These are phyloP conservation scores for Labeo catla DNA, from an alignment of 2,113 vertebrate species.

Conservation along the genomic window DNA sequence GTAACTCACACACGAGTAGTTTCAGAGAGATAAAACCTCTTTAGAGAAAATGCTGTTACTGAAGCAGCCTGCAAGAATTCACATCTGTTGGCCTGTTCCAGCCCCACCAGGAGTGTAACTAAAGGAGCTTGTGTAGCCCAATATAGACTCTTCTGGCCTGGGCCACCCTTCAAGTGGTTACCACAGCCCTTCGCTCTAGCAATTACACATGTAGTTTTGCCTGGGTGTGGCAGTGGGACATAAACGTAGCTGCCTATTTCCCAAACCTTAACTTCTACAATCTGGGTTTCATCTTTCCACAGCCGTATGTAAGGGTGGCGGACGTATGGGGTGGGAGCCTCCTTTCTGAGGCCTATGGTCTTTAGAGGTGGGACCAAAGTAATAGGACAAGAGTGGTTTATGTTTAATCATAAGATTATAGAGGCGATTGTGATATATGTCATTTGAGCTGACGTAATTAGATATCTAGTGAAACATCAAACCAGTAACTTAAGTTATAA, in stretches of 20 bases:
- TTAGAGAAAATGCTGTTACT: background rate
- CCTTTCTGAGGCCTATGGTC: slow-evolving; percentile 11
- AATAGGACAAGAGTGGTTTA: background rate
- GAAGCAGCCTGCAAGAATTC: background rate
- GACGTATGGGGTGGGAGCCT: background rate
- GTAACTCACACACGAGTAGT: background rate
- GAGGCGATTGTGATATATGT: background rate
- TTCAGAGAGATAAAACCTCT: background rate
- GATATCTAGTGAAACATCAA: background rate
- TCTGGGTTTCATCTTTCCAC: slow-evolving; percentile 45
- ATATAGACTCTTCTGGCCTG: slow-evolving; percentile 60
- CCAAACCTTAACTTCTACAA: slow-evolving; percentile 65
- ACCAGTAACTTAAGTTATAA: background rate
- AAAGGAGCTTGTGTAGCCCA: slow-evolving; percentile 51
- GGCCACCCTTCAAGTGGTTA: slow-evolving; percentile 71
- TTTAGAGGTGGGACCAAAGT: background rate
- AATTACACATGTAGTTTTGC: slow-evolving; percentile 70
- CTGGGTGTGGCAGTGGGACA: slow-evolving; percentile 70
- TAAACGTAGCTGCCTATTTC: slow-evolving; percentile 74
- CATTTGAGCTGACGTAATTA: background rate
- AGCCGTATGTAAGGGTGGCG: background rate
- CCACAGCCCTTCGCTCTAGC: slow-evolving; percentile 58
- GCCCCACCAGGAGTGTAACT: slow-evolving; percentile 32
- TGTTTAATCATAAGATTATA: slow-evolving; percentile 16
- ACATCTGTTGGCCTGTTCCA: slow-evolving; percentile 28